A percentile compares a stretch with the other conserved stretches of the same genome.
These are phyloP conservation scores for Sarcophaga peregrina DNA, from an alignment of 1,140 invertebrate species.

Conservation along the genomic window DNA sequence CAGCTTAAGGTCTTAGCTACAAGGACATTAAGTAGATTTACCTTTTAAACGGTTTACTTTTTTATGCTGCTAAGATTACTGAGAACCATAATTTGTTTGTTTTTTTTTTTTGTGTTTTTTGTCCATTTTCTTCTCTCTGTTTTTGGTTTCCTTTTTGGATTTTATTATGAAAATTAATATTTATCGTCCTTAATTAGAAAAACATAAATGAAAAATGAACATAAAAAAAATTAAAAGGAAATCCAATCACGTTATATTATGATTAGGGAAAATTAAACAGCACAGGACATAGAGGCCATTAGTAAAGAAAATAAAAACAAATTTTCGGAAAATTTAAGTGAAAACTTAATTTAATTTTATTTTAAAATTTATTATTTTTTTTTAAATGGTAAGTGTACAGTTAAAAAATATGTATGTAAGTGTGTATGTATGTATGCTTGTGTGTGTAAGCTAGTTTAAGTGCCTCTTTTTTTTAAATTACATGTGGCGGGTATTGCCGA, in stretches of 20 bases:
- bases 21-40: not conserved
- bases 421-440: not conserved
- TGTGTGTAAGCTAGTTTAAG: not conserved
- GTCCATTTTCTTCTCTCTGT: too few species aligned
- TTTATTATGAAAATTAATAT: conserved; percentile 29
- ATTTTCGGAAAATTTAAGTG: not conserved
- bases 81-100: not conserved
- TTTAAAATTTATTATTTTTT: too few species aligned
- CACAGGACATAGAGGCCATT: not conserved
- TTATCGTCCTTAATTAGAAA: conserved; percentile 39
- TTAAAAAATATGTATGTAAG: too few species aligned
- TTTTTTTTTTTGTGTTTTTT: not conserved
- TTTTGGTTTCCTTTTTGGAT: not conserved
- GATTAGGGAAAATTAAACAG: conserved; percentile 22
- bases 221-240: conserved; percentile 13
- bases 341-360: not conserved
- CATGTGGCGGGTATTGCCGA: conserved; percentile 97
- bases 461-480: conserved; percentile 73
- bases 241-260: not conserved
- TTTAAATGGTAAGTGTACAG: too few species aligned
- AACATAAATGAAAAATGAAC: not conserved
- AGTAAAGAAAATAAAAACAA: not conserved
- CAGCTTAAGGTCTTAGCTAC: not conserved
- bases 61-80: too few species aligned
- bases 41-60: not conserved